Conservation (phyloP, 2,797 vertebrate species). For the Pseudomugil gertrudae region DNA sequence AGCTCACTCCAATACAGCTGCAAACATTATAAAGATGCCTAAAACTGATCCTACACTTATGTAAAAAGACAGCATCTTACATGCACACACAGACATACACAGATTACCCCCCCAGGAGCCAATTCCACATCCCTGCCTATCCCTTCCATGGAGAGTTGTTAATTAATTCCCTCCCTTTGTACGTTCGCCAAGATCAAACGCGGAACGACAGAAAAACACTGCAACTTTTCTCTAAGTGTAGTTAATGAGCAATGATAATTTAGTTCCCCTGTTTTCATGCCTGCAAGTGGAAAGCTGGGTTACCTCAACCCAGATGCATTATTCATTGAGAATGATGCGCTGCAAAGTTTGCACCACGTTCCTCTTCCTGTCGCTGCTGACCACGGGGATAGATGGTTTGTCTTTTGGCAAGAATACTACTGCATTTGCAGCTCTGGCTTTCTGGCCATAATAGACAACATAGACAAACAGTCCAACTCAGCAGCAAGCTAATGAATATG, state of each 20-base stretch:
- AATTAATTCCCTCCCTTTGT: slow-evolving; percentile 80
- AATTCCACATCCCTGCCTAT: slow-evolving; percentile 58
- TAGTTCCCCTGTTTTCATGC: slow-evolving; percentile 59
- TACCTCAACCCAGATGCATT: slow-evolving; percentile 75
- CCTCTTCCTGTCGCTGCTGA: background rate
- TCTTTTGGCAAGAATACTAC: slow-evolving; percentile 45
- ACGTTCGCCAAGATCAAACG: slow-evolving; percentile 76
- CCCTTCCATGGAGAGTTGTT: slow-evolving; percentile 75
- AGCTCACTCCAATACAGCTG: slow-evolving; percentile 15
- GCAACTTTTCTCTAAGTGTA: slow-evolving; percentile 75
- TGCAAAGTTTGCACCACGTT: slow-evolving; percentile 21
- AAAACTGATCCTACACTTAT: slow-evolving; percentile 33
- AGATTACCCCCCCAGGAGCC: slow-evolving; percentile 45
- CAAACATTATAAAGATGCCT: slow-evolving; percentile 44
- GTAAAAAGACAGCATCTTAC: slow-evolving; percentile 16
- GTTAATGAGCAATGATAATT: slow-evolving; percentile 77
- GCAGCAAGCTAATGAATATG: slow-evolving; percentile 59
- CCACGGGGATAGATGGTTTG: slow-evolving; percentile 5
- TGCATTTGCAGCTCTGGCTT: slow-evolving; percentile 57
- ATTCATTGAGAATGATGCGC: slow-evolving; percentile 60
- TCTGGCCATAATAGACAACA: slow-evolving; percentile 48
- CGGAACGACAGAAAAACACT: slow-evolving; percentile 66
- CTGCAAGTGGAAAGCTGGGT: slow-evolving; percentile 57
- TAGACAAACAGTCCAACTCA: slow-evolving; percentile 59
- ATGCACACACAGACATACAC: background rate